phyloP scores from a whole-genome alignment of 2,113 vertebrate species.

The Odocoileus virginianus region DNA sequence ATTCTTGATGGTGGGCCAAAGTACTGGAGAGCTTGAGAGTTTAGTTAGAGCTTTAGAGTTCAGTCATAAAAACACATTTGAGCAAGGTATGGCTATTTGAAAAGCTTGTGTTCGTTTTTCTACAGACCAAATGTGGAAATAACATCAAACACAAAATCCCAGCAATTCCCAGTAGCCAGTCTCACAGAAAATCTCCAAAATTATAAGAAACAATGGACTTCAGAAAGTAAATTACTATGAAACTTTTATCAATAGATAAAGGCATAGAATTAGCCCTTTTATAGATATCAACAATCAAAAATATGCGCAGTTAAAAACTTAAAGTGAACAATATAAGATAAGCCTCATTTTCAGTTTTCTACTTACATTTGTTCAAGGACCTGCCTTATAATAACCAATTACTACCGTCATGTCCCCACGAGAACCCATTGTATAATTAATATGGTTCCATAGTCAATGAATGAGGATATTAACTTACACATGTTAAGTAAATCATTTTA shows the following conservation, averaged over 20 bases:
- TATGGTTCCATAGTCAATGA: background rate
- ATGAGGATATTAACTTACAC: background rate
- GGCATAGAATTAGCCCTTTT: background rate
- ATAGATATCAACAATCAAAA: background rate
- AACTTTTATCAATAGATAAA: background rate
- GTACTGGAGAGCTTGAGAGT: constrained; percentile 36
- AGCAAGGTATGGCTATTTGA: constrained; percentile 7
- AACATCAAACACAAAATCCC: background rate
- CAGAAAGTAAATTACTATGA: background rate
- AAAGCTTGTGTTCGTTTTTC: constrained; percentile 52
- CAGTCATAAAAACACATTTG: constrained; percentile 51
- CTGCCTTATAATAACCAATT: background rate
- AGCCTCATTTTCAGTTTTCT: background rate
- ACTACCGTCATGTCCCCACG: background rate
- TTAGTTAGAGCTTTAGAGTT: constrained; percentile 45
- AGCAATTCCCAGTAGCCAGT: background rate
- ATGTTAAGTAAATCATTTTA: background rate
- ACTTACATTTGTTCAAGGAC: background rate
- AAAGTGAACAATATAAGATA: background rate
- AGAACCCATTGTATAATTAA: background rate
- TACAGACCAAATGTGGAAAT: constrained; percentile 2
- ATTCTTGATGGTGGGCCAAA: constrained; percentile 44
- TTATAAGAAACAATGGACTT: background rate
- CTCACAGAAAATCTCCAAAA: background rate
- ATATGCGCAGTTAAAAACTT: background rate